Evolutionary conservation across 1,140 invertebrate genomes (phyloP), one percentile per base, ranked within the genome.

Genomic region (Zeugodacus cucurbitae): DNA sequence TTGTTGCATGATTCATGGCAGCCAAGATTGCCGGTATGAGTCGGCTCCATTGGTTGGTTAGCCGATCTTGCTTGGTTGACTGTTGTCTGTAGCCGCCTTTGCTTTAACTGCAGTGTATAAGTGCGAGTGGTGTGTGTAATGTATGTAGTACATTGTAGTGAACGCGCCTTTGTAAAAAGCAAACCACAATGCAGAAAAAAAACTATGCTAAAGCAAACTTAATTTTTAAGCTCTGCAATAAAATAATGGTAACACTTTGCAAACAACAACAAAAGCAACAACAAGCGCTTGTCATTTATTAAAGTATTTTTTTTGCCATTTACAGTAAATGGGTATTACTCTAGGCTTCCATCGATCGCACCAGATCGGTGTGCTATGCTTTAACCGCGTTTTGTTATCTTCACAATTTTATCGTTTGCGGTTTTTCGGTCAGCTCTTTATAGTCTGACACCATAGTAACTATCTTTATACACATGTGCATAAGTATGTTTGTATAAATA

Each of bases 211-310:
- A 82, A 54, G n/a, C 22, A 82, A 82, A 82, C 22, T 82, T 41
- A 82, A 48, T n/a, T 82, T 74, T 78, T 26, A 48, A 48, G 41
- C 41, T 82, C 8, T 82, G 74, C 74, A 82, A 48, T 82, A 82
- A 29, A 82, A 48, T 26, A 26, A 44, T 44, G 37, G 74, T 37
- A 82, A 82, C 41, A 82, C 8, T 26, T 62, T 74, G 70, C 70
- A 74, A 74, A 41, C 37, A 82, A 82, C 20, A 48, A 82, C 74
- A 62, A 62, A 17, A 62, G 10, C 58, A 26, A 59, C 22, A 62
- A 8, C 58, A n/a, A n/a, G 11, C 58, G 74, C 26, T 82, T 34
- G 74, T 29, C 41, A 54, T 26, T 82, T 20, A 82, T 10, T 54
- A 22, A 4, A 2, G 37, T 1, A n/a, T 29, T 32, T 41, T n/a